Evolutionary conservation across 2,888 invertebrate species (phyloP).

Genomic region (Leptinotarsa juncta): DNA sequence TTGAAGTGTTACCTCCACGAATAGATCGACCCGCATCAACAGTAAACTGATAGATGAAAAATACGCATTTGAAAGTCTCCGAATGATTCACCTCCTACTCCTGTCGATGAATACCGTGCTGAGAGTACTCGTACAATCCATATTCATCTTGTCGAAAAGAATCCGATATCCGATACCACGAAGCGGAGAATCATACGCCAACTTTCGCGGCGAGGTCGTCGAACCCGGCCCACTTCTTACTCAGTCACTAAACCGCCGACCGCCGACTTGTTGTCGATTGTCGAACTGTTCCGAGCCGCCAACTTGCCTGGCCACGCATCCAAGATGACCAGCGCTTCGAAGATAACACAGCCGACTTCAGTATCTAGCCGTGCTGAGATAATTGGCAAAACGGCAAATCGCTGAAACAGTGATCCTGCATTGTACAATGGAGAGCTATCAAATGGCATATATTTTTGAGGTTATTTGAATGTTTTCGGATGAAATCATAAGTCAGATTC

Average conservation of each 20-base stretch:
- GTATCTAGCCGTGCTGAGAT: no score
- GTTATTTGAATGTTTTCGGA: no score
- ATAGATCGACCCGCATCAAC: no score
- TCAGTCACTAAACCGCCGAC: slow-evolving; percentile 62
- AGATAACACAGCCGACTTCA: background rate
- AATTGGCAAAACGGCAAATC: no score
- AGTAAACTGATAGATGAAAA: no score
- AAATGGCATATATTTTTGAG: no score
- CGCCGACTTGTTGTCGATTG: slow-evolving; percentile 48
- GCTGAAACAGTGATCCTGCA: no score
- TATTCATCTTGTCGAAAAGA: slow-evolving; percentile 16
- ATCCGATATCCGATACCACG: background rate
- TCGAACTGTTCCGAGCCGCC: slow-evolving; percentile 52
- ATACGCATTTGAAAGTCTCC: no score
- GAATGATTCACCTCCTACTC: background rate
- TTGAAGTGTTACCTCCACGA: no score
- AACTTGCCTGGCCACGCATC: slow-evolving; percentile 54
- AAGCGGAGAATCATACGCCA: slow-evolving; percentile 44
- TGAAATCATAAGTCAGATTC: no score
- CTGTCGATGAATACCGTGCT: background rate
- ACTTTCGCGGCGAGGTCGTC: slow-evolving; percentile 61
- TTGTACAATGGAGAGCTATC: no score
- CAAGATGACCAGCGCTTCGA: slow-evolving; percentile 3
- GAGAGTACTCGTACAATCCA: background rate
- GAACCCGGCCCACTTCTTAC: slow-evolving; percentile 63